Percentiles rank a stretch among this genome's conserved stretches.
Evolutionary conservation across 2,797 vertebrate genomes (phyloP).

Genomic region (Tragelaphus oryx): DNA sequence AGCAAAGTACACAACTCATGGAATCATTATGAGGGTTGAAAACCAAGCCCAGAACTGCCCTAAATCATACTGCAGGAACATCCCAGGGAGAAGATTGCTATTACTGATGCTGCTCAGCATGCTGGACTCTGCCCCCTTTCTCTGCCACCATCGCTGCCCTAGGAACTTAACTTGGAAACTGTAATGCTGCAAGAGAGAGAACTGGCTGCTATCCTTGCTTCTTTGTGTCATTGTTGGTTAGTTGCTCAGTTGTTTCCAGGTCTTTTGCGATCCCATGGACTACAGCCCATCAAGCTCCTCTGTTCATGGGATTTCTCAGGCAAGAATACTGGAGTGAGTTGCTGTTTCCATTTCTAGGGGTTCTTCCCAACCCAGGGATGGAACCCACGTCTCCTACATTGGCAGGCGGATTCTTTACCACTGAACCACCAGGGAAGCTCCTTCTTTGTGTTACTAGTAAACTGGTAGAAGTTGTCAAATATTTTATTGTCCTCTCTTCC

Average conservation of each 20-base stretch:
- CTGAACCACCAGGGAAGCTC: not conserved
- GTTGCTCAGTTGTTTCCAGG: not conserved
- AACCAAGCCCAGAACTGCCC: constrained; percentile 18
- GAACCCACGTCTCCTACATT: not conserved
- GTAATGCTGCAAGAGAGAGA: not conserved
- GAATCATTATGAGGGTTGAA: not conserved
- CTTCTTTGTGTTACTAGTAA: not conserved
- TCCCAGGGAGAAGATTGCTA: not conserved
- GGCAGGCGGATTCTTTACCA: not conserved
- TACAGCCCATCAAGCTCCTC: not conserved
- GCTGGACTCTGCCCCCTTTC: not conserved
- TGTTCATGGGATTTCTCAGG: not conserved
- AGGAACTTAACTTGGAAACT: not conserved
- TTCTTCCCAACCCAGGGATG: not conserved
- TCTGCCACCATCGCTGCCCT: not conserved
- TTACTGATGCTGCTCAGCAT: not conserved
- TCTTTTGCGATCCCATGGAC: not conserved
- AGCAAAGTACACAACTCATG: not conserved
- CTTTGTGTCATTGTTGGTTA: not conserved
- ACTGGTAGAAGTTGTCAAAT: not conserved
- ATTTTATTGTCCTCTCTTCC: not conserved
- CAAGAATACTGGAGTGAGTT: not conserved
- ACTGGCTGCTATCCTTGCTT: not conserved
- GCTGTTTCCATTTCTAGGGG: not conserved
- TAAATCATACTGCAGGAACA: not conserved